Evolutionary conservation across 2,888 invertebrate genomes (phyloP).

Genomic region (Amiota mariae): DNA sequence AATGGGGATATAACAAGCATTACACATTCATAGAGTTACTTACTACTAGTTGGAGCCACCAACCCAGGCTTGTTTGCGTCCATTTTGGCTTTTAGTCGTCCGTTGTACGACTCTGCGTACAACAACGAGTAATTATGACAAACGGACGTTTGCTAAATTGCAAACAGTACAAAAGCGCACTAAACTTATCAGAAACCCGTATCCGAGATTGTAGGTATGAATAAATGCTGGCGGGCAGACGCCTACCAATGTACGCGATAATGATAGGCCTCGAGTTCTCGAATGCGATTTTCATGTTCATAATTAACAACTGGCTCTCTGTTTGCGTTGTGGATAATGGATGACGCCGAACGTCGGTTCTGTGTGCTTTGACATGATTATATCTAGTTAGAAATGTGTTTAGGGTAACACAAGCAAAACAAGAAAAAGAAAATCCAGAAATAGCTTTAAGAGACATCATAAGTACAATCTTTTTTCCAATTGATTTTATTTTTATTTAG

Average conservation of each 20-base stretch:
- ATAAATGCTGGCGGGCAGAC: conserved; percentile 39
- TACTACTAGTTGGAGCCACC: conserved; percentile 18
- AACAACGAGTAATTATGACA: conserved; percentile 53
- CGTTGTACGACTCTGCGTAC: not conserved
- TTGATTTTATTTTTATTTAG: no score
- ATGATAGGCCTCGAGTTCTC: conserved; percentile 46
- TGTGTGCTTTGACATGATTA: no score
- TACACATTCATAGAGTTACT: not conserved
- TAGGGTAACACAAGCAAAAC: no score
- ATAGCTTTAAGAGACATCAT: not conserved
- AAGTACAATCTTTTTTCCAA: no score
- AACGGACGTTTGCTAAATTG: conserved; percentile 43
- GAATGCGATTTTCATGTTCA: conserved; percentile 26
- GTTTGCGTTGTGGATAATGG: no score
- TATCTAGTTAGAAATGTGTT: no score
- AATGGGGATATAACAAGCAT: conserved; percentile 19
- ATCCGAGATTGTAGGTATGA: conserved; percentile 30
- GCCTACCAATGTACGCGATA: conserved; percentile 51
- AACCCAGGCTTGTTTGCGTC: not conserved
- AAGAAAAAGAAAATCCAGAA: not conserved
- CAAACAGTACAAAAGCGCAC: conserved; percentile 53
- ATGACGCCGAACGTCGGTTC: no score
- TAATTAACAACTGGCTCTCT: conserved; percentile 1
- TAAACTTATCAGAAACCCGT: conserved; percentile 47
- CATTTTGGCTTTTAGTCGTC: conserved; percentile 2